phyloP scores from a whole-genome alignment of 2,888 invertebrate species.

The Iselma pallidipennis region DNA sequence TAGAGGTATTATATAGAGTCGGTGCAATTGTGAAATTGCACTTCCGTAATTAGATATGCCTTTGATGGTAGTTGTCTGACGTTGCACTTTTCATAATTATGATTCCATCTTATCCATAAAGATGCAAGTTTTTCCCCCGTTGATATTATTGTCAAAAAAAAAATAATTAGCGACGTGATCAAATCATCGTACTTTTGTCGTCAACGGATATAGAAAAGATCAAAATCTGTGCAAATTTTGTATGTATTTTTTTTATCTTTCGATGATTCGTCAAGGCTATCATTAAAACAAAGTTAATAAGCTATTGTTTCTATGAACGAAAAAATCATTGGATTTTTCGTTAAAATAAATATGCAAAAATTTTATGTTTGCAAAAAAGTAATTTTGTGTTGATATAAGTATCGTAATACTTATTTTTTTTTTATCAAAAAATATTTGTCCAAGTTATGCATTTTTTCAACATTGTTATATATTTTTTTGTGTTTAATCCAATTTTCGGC shows the following conservation, averaged over 20 bases:
- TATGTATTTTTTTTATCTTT: too few species aligned
- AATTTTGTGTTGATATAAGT: too few species aligned
- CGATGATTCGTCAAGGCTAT: too few species aligned
- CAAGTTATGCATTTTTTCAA: not conserved
- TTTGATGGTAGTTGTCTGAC: constrained; percentile 9
- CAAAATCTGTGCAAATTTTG: too few species aligned
- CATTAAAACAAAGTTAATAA: too few species aligned
- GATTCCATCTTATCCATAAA: not conserved
- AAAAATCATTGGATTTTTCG: too few species aligned
- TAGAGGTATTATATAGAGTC: not conserved
- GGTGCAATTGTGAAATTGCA: constrained; percentile 6
- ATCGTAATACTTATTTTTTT: too few species aligned
- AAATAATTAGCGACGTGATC: not conserved
- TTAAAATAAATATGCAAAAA: too few species aligned
- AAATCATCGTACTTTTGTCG: not conserved
- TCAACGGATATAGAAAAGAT: too few species aligned
- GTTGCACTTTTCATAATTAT: not conserved
- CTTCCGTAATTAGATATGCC: constrained; percentile 19
- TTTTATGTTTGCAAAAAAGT: too few species aligned
- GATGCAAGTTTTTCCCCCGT: not conserved
- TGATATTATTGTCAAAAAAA: not conserved
- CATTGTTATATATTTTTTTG: not conserved
- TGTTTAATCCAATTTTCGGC: not conserved
- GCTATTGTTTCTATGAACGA: too few species aligned
- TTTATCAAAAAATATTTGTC: not conserved